Evolutionary conservation across 2,113 vertebrate genomes (phyloP), one percentile per base, ranked within the genome.

Genomic region (Phaethornis superciliosus): DNA sequence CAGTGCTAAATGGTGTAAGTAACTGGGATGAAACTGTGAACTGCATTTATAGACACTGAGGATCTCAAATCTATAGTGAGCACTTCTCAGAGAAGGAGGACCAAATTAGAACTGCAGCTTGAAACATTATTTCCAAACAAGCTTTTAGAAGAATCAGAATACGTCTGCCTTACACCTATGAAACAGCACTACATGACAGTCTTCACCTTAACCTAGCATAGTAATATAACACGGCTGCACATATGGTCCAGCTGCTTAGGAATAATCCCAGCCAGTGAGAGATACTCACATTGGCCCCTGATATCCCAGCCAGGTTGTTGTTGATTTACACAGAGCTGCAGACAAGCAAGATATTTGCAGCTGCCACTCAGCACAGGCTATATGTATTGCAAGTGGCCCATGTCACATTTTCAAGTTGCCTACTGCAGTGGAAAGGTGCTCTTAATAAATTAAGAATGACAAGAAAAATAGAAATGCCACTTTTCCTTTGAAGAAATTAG

Each of bases 151-250:
- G 65, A 30, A 90, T 22, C 19, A 88, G 63, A 83, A 46, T 42
- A 69, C 1, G 0, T 52, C 56, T 63, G 27, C 15, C n/a, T 83
- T 55, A 28, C 32, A 81, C 10, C 26, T 33, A 30, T 9, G 26
- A 74, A 80, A 59, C 8, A 88, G 37, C 28, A 88, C 18, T 33
- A 33, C 21, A 28, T 19, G 55, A 13, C 37, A 83, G 56, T 46
- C 12, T 42, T 67, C 42, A 46, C 16, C 22, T 69, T 51, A 83
- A 15, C 24, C n/a, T 56, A 55, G 49, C 8, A 28, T 19, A 69
- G 0, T 0, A 80, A 69, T 64, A 49, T 6, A 82, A 44, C 15
- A 37, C 0, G 21, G 40, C 51, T 67, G 23, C 4, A 27, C 52
- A 51, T 27, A 26, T 35, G 32, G 60, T n/a, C 23, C 62, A 71